Percentiles rank a stretch among this genome's conserved stretches.
These are phyloP conservation scores for Rhagologus leucostigma DNA, from an alignment of 2,113 vertebrate species.

Conservation along the genomic window DNA sequence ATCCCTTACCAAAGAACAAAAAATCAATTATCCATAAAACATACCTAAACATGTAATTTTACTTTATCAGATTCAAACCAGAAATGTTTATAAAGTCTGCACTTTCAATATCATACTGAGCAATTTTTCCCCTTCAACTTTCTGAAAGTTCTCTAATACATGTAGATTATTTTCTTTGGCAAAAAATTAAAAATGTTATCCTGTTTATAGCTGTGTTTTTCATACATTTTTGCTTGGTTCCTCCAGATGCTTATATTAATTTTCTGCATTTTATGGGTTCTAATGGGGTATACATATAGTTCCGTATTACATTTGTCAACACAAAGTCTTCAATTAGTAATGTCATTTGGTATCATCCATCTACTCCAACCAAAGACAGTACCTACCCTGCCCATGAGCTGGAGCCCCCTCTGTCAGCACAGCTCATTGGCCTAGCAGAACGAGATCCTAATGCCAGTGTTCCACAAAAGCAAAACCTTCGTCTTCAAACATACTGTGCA, in stretches of 20 bases:
- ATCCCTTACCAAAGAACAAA: not conserved
- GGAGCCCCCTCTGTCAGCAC: not conserved
- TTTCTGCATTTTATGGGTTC: not conserved
- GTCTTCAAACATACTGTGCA: not conserved
- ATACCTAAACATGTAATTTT: not conserved
- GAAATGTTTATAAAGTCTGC: not conserved
- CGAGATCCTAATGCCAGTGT: not conserved
- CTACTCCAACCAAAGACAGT: not conserved
- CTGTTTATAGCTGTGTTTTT: not conserved
- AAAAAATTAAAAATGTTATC: not conserved
- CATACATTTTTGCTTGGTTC: not conserved
- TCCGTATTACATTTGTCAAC: not conserved
- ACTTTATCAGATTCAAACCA: not conserved
- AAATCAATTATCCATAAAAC: not conserved
- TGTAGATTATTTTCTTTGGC: not conserved
- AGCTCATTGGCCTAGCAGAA: not conserved
- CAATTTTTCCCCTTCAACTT: not conserved
- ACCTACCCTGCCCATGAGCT: not conserved
- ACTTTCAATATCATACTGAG: not conserved
- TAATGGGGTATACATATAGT: not conserved
- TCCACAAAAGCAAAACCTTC: not conserved
- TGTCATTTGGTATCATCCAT: not conserved
- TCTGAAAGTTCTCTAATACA: not conserved
- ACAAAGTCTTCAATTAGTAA: not conserved
- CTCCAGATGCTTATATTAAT: not conserved